Evolutionary conservation across 1,140 invertebrate species (phyloP), one percentile per base, ranked within the genome.

Genomic region (Octopus bimaculoides): DNA sequence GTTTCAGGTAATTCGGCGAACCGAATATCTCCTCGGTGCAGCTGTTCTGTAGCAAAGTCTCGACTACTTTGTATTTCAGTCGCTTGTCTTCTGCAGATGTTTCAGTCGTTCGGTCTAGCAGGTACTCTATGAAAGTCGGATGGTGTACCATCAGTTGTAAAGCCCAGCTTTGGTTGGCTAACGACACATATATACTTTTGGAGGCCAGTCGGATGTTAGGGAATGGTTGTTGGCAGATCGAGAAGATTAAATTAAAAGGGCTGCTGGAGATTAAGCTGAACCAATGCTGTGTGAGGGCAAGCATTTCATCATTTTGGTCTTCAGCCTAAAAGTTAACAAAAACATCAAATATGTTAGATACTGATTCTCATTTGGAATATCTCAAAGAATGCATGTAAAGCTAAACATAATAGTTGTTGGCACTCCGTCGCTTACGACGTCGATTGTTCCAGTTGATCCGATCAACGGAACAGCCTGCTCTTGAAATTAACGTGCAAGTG

Each of bases 91-190:
- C 92, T 85, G 95, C 95, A 78, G 92, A 92, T 1, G 92, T 90
- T 86, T 95, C 94, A 1, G 92, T 90, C 77, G 91, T 91, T 54
- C 95, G 90, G 85, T 96, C 93, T 4, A 96, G 86, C 5, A 96
- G 87, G 87, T 93, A 95, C 88, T 96, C 95, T 5, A 94, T 85
- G 56, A 96, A 92, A 54, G 94, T 94, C 91, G 93, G 90, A 79
- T 89, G 85, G 82, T 89, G 87, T 80, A 91, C 91, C 79, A 94
- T 92, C 73, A 91, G 88, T 80, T 92, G 90, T 87, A 94, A 93
- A 6, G 93, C 93, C 94, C 94, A 94, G 12, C 86, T 85, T 85
- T 93, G 92, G 6, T 85, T 84, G 0, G 92, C 90, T 8, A 94
- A 77, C 6, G 90, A 89, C 8, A 84, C 81, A 7, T 94, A 84